Conservation (phyloP, 2,113 vertebrate species). For the Cromileptes altivelis region DNA sequence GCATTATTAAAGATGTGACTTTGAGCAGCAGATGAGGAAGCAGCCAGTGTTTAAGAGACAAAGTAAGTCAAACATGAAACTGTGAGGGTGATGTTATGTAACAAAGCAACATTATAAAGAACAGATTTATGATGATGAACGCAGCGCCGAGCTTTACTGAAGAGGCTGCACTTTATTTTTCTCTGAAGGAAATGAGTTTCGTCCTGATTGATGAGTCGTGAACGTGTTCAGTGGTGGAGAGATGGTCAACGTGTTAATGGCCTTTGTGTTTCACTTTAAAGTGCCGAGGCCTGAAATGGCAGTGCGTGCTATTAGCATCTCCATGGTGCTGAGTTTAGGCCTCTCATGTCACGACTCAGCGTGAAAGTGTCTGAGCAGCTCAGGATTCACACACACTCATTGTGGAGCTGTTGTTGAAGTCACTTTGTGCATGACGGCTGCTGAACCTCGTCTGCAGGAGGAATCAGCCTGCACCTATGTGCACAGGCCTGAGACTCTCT, state of each 20-base stretch:
- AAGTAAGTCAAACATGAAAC: too few species aligned
- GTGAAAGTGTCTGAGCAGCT: constrained; percentile 7
- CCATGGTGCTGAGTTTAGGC: neutral
- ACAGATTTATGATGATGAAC: neutral
- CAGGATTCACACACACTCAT: neutral
- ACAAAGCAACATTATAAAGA: neutral
- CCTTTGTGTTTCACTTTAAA: neutral
- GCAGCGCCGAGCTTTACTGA: neutral
- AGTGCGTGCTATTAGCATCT: neutral
- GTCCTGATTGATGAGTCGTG: neutral
- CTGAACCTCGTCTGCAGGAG: neutral
- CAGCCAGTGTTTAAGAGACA: too few species aligned
- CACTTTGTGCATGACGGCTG: neutral
- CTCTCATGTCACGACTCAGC: neutral
- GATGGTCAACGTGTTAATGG: too few species aligned
- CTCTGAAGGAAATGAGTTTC: neutral
- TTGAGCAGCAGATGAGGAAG: too few species aligned
- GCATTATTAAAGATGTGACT: too few species aligned
- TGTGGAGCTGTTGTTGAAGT: neutral
- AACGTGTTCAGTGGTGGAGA: too few species aligned
- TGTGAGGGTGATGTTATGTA: neutral
- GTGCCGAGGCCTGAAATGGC: neutral
- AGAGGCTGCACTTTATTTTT: neutral
- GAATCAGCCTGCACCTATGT: neutral
- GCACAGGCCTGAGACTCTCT: too few species aligned